Evolutionary conservation across 1,140 invertebrate species (phyloP), one percentile per base, ranked within the genome.

Genomic region (Anadara kagoshimensis): DNA sequence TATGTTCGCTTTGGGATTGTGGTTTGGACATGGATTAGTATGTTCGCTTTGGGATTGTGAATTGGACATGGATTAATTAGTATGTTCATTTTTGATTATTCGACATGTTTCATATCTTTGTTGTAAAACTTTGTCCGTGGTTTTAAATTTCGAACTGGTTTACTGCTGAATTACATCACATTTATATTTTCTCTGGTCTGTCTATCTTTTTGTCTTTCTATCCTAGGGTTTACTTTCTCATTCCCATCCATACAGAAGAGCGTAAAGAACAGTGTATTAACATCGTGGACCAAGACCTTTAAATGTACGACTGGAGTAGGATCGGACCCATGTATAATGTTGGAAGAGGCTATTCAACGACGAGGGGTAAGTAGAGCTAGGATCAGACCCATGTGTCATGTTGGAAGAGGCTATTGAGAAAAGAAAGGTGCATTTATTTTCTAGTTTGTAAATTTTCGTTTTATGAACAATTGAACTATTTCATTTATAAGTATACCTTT

Each of bases 211-310:
- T 70, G 2, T 36, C 22, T 61, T 44, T 61, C 14, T 16, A 8
- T 62, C 29, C 5, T 45, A 97, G 98, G 98, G 14, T 99, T 99
- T 86, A 99, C 98, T 0, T 99, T 99, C 89, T 98, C 97, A 81
- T 99, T 99, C 89, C 98, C 98, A 0, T 93, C 97, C 57, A 91
- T 90, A 45, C 98, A 99, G 89, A 86, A 94, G 58, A 97, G 97
- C 0, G 90, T 99, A 18, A 98, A 96, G 3, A 94, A 95, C 82
- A 97, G 96, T 3, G 86, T 93, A 16, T 90, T 99, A 11, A 93
- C 95, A 67, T 93, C 93, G 22, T 99, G 98, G 98, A 99, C 98
- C 8, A 94, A 98, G 88, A 97, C 96, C 0, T 98, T 97, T 87
- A 95, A 94, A 69, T 97, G 95, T 83, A 91, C 92, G 0, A 95